Evolutionary conservation across 2,888 invertebrate species (phyloP).

Genomic region (Norana najaformis): DNA sequence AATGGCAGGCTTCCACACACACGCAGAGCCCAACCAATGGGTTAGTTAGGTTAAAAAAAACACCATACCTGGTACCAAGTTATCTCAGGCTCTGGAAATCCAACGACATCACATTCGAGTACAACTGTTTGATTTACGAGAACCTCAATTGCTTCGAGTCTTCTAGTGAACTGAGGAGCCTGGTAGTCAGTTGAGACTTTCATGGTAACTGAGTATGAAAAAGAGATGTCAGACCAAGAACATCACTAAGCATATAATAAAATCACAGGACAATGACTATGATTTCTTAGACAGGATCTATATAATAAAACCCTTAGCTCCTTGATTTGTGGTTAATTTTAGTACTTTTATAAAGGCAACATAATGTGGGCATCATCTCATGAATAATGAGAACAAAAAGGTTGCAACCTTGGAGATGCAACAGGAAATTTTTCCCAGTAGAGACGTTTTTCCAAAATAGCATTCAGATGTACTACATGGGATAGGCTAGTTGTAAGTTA

Average conservation of each 20-base stretch:
- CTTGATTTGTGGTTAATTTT: not conserved
- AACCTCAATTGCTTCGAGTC: conserved; percentile 71
- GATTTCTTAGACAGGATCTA: not conserved
- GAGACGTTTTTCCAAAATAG: not conserved
- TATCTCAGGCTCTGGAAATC: conserved; percentile 75
- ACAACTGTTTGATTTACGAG: conserved; percentile 73
- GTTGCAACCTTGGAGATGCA: not conserved
- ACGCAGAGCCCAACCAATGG: too few relatives aligned
- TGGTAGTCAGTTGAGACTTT: conserved; percentile 40
- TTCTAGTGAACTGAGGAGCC: conserved; percentile 58
- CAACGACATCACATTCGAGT: conserved; percentile 76
- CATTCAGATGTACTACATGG: not conserved
- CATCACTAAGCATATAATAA: not conserved
- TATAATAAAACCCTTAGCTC: not conserved
- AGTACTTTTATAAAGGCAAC: not conserved
- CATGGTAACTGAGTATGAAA: not conserved
- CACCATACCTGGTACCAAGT: conserved; percentile 69
- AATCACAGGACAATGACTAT: too few relatives aligned
- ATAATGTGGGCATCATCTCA: not conserved
- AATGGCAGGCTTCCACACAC: too few relatives aligned
- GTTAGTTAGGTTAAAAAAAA: not conserved
- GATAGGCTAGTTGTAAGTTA: not conserved
- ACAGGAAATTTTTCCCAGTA: not conserved
- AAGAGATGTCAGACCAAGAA: not conserved
- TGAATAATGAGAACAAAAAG: not conserved